phyloP scores from a whole-genome alignment of 2,888 invertebrate species.

The Mystacides longicornis region DNA sequence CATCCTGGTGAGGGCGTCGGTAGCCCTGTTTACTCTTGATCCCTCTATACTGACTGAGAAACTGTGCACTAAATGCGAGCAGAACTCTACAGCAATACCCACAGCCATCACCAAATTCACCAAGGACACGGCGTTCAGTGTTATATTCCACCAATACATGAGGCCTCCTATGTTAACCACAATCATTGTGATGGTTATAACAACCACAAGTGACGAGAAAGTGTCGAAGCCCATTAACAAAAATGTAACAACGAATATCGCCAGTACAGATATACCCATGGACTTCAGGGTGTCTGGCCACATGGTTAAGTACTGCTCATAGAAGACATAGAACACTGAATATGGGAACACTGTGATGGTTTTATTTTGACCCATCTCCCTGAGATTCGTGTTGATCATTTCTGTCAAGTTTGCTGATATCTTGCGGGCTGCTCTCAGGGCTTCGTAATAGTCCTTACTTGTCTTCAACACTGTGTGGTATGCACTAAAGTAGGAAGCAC shows the following conservation, averaged over 20 bases:
- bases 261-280: constrained; percentile 78
- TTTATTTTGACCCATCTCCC: constrained; percentile 37
- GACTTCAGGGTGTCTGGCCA: constrained; percentile 85
- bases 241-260: constrained; percentile 93
- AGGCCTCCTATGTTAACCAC: constrained; percentile 86
- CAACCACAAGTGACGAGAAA: constrained; percentile 80
- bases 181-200: constrained; percentile 90
- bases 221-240: constrained; percentile 89
- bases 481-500: constrained; percentile 86
- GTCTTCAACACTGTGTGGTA: constrained; percentile 90
- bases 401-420: constrained; percentile 78
- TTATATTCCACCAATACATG: constrained; percentile 96
- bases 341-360: constrained; percentile 75
- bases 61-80: constrained; percentile 91
- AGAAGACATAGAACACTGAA: constrained; percentile 96
- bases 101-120: constrained; percentile 98
- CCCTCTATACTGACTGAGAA: constrained; percentile 74
- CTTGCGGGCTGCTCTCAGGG: constrained; percentile 71
- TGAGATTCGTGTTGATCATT: constrained; percentile 58
- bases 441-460: constrained; percentile 83
- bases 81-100: constrained; percentile 97
- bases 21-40: constrained; percentile 67
- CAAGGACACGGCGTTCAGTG: constrained; percentile 92
- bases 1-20: constrained; percentile 81
- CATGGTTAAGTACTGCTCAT: constrained; percentile 97